A percentile compares a stretch with the other conserved stretches of the same genome.
These are phyloP conservation scores for Microplitis mediator DNA, from an alignment of 1,140 invertebrate genomes.

Conservation along the genomic window DNA sequence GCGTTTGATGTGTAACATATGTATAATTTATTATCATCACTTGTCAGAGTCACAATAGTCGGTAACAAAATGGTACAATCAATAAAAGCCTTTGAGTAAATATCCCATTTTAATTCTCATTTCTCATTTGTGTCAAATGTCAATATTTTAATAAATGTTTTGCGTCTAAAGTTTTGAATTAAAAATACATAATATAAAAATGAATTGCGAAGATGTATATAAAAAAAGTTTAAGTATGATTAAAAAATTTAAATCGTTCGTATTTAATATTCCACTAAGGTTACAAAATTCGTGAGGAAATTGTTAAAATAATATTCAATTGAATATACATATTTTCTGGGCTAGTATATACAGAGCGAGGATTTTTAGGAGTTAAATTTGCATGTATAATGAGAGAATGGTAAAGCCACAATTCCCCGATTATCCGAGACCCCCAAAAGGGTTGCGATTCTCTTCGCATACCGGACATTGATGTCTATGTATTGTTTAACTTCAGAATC, in stretches of 20 bases:
- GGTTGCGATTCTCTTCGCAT: not conserved
- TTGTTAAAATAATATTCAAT: not conserved
- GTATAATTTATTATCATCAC: no score
- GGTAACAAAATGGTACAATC: no score
- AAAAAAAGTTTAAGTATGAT: no score
- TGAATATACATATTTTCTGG: conserved; percentile 6
- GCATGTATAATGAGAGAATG: conserved; percentile 2
- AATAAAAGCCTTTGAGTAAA: no score
- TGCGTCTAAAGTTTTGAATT: no score
- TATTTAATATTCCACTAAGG: not conserved
- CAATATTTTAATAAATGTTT: no score
- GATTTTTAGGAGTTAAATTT: conserved; percentile 4
- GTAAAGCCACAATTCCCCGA: conserved; percentile 1
- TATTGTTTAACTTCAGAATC: not conserved
- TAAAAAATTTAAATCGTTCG: not conserved
- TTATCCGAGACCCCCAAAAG: not conserved
- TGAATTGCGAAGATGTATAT: no score
- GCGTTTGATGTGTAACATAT: no score
- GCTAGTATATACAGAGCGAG: not conserved
- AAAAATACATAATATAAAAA: no score
- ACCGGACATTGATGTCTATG: not conserved
- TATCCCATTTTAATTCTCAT: no score
- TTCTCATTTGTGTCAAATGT: no score
- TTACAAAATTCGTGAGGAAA: not conserved
- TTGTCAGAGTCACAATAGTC: no score